Evolutionary conservation across 2,888 invertebrate genomes (phyloP).

Genomic region (Lasius fuliginosus): DNA sequence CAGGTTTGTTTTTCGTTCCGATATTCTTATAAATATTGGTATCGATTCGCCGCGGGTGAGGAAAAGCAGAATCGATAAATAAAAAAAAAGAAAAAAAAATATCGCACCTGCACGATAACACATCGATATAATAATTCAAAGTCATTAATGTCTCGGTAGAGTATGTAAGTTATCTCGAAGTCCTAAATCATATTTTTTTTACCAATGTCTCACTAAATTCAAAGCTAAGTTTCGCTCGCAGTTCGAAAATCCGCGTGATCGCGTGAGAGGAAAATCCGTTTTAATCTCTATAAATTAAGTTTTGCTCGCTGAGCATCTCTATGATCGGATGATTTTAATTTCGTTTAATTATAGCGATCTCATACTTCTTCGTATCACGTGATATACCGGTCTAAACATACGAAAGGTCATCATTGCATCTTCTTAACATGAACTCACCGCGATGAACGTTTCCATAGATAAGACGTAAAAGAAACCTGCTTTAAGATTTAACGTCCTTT

Average conservation of each 20-base stretch:
- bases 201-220: neutral
- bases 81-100: neutral
- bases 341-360: constrained; percentile 22
- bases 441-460: constrained; percentile 77
- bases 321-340: constrained; percentile 16
- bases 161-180: neutral
- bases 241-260: neutral
- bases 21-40: neutral
- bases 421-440: constrained; percentile 67
- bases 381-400: neutral
- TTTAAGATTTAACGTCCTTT: constrained; percentile 70
- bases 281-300: constrained; percentile 19
- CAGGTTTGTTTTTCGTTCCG: neutral
- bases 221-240: neutral
- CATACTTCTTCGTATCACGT: neutral
- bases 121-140: neutral
- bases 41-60: constrained; percentile 4
- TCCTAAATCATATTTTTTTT: neutral
- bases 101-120: neutral
- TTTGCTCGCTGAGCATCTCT: neutral
- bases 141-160: neutral
- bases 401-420: neutral
- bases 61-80: neutral
- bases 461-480: constrained; percentile 77
- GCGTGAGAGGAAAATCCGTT: neutral